A percentile compares a stretch with the other conserved stretches of the same genome.
Evolutionary conservation across 2,113 vertebrate genomes (phyloP).

Genomic region (Sisor rabdophorus): DNA sequence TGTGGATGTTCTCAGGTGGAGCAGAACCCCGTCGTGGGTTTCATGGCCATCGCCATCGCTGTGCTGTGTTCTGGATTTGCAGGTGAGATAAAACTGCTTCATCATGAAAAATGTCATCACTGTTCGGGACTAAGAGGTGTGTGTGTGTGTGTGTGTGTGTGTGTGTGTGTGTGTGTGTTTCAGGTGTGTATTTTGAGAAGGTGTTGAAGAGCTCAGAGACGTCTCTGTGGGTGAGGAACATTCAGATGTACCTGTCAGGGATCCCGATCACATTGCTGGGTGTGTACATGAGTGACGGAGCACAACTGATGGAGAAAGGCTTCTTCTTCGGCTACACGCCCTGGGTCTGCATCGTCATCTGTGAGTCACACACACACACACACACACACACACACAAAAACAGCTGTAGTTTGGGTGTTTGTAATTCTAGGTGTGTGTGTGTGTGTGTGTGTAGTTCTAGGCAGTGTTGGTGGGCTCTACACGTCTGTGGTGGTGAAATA

Average conservation of each 20-base stretch:
- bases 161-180: conserved; percentile 31
- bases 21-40: conserved; percentile 85
- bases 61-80: conserved; percentile 97
- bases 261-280: conserved; percentile 82
- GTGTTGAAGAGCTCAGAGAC: conserved; percentile 96
- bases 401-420: neutral
- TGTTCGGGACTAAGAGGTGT: neutral
- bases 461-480: conserved; percentile 92
- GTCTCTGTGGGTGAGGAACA: conserved; percentile 97
- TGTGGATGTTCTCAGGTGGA: conserved; percentile 73
- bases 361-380: conserved; percentile 71
- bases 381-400: neutral
- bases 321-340: conserved; percentile 93
- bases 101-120: too few relatives aligned
- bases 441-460: conserved; percentile 73
- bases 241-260: conserved; percentile 96
- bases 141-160: too few relatives aligned
- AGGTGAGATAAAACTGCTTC: conserved; percentile 68
- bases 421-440: neutral
- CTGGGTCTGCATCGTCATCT: conserved; percentile 85
- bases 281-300: conserved; percentile 79
- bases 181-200: conserved; percentile 98
- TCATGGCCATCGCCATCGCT: conserved; percentile 82
- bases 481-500: conserved; percentile 96
- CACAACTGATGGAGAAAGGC: conserved; percentile 81